These are phyloP conservation scores for Crematogaster levior DNA, from an alignment of 2,888 invertebrate genomes.

Conservation along the genomic window DNA sequence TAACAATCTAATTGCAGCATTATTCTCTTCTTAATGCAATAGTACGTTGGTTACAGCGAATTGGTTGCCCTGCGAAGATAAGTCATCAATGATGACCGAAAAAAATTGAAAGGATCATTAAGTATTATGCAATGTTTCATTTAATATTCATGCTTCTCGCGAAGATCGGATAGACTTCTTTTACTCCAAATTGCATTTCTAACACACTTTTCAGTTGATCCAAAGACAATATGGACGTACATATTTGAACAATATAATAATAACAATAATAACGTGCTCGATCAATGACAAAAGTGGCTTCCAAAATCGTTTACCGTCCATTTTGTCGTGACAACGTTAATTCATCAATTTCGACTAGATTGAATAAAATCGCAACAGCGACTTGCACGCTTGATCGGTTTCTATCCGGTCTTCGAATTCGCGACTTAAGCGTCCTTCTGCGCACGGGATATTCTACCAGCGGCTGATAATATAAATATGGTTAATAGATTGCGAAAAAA, in stretches of 20 bases:
- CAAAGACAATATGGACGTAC: conserved; percentile 17
- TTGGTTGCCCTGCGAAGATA: conserved; percentile 37
- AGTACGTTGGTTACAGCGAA: conserved; percentile 23
- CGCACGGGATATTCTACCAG: conserved; percentile 31
- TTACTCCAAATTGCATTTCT: not conserved
- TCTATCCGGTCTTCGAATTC: conserved; percentile 24
- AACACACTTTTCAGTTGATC: not conserved
- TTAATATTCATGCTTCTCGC: not conserved
- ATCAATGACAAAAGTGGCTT: not conserved
- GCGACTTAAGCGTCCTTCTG: conserved; percentile 11
- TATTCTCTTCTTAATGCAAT: conserved; percentile 51
- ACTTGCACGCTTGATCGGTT: not conserved
- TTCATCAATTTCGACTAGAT: conserved; percentile 37
- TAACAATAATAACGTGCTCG: too few relatives aligned
- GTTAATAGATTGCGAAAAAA: conserved; percentile 22
- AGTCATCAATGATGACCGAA: not conserved
- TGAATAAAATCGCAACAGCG: conserved; percentile 1
- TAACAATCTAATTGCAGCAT: conserved; percentile 48
- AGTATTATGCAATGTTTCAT: not conserved
- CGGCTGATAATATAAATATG: conserved; percentile 51
- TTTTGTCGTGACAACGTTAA: conserved; percentile 1
- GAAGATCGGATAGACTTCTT: conserved; percentile 12
- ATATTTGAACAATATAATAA: not conserved
- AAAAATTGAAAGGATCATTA: not conserved
- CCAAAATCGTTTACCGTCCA: conserved; percentile 11